Evolutionary conservation across 2,113 vertebrate genomes (phyloP).

Genomic region (Ptychochromis oligacanthus): DNA sequence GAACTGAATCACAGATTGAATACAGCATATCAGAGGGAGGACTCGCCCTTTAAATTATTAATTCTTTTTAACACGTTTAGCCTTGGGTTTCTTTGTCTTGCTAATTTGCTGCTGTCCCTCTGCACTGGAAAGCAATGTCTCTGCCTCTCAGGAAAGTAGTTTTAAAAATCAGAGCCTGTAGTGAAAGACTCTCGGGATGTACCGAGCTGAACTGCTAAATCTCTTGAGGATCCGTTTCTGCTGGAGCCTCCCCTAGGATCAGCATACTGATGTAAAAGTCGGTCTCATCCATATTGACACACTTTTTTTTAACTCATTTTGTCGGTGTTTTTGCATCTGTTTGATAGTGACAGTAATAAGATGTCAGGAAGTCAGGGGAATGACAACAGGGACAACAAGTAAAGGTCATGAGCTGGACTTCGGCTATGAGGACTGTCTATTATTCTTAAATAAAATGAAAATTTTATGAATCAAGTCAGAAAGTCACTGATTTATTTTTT

Average conservation of each 20-base stretch:
- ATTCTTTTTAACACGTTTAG: slow-evolving; percentile 48
- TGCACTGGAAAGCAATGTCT: slow-evolving; percentile 23
- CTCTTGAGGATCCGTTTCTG: slow-evolving; percentile 44
- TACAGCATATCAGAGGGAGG: background rate
- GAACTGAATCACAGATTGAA: slow-evolving; percentile 7
- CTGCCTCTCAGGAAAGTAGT: slow-evolving; percentile 51
- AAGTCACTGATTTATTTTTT: background rate
- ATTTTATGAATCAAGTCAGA: background rate
- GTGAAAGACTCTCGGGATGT: slow-evolving; percentile 43
- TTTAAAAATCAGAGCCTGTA: slow-evolving; percentile 37
- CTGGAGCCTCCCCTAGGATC: slow-evolving; percentile 35
- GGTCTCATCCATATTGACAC: background rate
- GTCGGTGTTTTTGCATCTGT: background rate
- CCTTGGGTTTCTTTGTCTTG: slow-evolving; percentile 69
- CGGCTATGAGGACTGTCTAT: rapidly evolving
- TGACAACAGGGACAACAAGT: background rate
- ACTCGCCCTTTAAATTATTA: slow-evolving; percentile 55
- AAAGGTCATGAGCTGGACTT: background rate
- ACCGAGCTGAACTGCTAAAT: slow-evolving; percentile 6
- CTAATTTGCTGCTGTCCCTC: slow-evolving; percentile 60
- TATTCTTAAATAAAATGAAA: rapidly evolving
- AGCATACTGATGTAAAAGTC: slow-evolving; percentile 5
- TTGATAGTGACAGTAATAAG: background rate
- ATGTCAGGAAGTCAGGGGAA: background rate
- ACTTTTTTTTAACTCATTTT: background rate